Percentiles rank a stretch among this genome's conserved stretches.
These are phyloP conservation scores for Dolichomitus sp. DNA, from an alignment of 2,888 invertebrate genomes.

Conservation along the genomic window DNA sequence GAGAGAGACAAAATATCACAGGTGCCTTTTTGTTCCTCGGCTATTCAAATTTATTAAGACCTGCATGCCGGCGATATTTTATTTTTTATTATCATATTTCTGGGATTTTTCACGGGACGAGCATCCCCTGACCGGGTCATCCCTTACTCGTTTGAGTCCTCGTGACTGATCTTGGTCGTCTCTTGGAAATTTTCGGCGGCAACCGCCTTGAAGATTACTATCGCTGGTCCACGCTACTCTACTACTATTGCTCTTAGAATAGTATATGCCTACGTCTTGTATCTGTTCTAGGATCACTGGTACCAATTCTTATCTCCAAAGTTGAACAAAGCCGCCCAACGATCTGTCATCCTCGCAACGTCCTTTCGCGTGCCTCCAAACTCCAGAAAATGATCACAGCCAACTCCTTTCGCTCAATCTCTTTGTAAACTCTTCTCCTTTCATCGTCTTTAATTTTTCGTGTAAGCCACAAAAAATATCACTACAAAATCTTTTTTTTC, in stretches of 20 bases:
- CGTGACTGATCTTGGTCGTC: conserved; percentile 52
- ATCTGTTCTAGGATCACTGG: conserved; percentile 76
- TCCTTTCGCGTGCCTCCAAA: conserved; percentile 14
- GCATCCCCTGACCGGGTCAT: conserved; percentile 36
- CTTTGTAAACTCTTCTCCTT: conserved; percentile 6
- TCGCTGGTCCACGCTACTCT: conserved; percentile 43
- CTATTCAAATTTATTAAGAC: conserved; percentile 68
- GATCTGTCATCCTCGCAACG: conserved; percentile 70
- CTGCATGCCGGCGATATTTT: conserved; percentile 35
- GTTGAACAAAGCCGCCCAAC: conserved; percentile 67
- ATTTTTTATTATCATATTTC: conserved; percentile 79
- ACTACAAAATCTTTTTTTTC: neutral
- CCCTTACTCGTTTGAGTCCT: conserved; percentile 48
- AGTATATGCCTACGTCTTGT: conserved; percentile 63
- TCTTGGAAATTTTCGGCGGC: conserved; percentile 73
- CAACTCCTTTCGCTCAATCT: conserved; percentile 12
- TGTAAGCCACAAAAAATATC: neutral
- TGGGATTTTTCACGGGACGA: conserved; percentile 77
- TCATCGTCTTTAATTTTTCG: neutral
- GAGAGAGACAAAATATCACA: conserved; percentile 11
- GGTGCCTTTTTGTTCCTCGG: conserved; percentile 34
- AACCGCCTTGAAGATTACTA: conserved; percentile 73
- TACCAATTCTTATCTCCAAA: conserved; percentile 77
- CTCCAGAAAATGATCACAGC: neutral
- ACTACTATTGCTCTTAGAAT: neutral